A percentile compares a stretch with the other conserved stretches of the same genome.
phyloP scores from a whole-genome alignment of 2,888 invertebrate genomes.

The Diabrotica balteata region DNA sequence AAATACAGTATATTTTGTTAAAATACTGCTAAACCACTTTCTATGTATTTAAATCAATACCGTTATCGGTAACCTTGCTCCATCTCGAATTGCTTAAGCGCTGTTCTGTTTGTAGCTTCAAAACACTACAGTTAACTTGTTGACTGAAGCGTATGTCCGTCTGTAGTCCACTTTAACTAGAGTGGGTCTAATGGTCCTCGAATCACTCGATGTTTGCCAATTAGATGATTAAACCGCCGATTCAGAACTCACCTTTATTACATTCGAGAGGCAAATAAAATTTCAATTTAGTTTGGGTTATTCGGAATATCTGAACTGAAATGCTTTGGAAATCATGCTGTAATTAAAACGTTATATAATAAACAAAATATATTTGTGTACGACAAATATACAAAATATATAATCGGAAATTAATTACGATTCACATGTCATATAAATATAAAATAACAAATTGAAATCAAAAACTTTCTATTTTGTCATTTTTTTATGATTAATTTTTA shows the following conservation, averaged over 20 bases:
- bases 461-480: too few relatives aligned
- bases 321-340: not conserved
- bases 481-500: too few relatives aligned
- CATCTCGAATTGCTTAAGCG: constrained; percentile 16
- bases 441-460: too few relatives aligned
- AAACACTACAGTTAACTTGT: constrained; percentile 29
- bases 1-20: too few relatives aligned
- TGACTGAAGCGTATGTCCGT: constrained; percentile 23
- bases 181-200: constrained; percentile 13
- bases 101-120: constrained; percentile 25
- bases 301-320: too few relatives aligned
- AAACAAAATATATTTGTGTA: not conserved
- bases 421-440: too few relatives aligned
- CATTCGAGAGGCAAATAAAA: not conserved
- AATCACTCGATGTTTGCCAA: constrained; percentile 25
- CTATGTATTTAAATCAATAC: too few relatives aligned
- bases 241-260: constrained; percentile 6
- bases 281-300: not conserved
- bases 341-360: not conserved
- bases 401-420: too few relatives aligned
- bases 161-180: constrained; percentile 16
- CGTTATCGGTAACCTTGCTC: not conserved
- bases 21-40: too few relatives aligned
- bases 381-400: not conserved
- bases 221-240: constrained; percentile 27